These are phyloP conservation scores for Paradoxurus hermaphroditus DNA, from an alignment of 2,113 vertebrate genomes.

Conservation along the genomic window DNA sequence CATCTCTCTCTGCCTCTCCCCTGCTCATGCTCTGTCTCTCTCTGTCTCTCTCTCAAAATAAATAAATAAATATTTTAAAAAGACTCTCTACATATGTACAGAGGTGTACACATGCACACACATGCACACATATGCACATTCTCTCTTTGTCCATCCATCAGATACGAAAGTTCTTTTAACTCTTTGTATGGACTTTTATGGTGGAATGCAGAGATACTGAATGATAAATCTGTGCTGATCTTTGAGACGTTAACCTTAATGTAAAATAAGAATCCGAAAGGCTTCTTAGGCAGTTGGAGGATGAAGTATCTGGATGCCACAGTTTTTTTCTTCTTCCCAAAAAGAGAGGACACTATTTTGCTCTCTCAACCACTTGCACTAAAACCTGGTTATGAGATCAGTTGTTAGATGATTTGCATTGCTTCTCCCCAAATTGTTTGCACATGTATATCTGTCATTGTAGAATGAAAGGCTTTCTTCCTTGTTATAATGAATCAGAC, in stretches of 20 bases:
- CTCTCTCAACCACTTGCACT: not conserved
- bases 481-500: not conserved
- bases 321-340: not conserved
- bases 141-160: not conserved
- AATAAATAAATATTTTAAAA: no score
- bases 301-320: not conserved
- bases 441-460: not conserved
- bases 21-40: no score
- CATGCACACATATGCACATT: not conserved
- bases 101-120: not conserved
- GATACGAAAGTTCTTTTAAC: not conserved
- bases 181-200: not conserved
- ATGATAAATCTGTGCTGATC: not conserved
- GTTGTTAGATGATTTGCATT: not conserved
- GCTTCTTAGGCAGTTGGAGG: not conserved
- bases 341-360: not conserved
- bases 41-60: no score
- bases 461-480: not conserved
- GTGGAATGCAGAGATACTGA: not conserved
- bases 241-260: not conserved
- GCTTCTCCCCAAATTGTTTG: not conserved
- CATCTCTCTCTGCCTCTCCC: no score
- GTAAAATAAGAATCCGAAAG: not conserved
- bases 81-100: no score
- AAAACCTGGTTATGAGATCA: not conserved